Evolutionary conservation across 2,113 vertebrate species (phyloP).

Genomic region (Progne subis): DNA sequence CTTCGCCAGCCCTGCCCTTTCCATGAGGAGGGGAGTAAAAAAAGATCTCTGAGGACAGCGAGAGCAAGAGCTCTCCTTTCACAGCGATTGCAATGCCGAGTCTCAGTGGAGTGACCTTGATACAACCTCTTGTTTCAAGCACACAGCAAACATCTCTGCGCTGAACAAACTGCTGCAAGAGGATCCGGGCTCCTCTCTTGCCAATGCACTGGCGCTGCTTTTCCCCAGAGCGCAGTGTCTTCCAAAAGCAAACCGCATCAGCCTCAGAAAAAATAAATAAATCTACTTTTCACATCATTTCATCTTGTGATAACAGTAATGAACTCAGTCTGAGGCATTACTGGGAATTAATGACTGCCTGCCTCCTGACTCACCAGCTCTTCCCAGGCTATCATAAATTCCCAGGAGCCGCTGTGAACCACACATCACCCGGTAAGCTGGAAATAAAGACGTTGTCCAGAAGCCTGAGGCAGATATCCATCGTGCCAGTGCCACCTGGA

Average conservation of each 20-base stretch:
- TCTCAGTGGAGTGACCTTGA: slow-evolving; percentile 22
- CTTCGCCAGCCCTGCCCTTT: neutral
- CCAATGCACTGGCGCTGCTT: neutral
- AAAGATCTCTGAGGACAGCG: neutral
- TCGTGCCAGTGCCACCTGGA: neutral
- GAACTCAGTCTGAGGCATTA: slow-evolving; percentile 35
- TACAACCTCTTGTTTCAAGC: slow-evolving; percentile 24
- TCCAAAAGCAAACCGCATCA: slow-evolving; percentile 20
- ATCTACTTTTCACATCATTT: slow-evolving; percentile 42
- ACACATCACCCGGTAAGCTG: neutral
- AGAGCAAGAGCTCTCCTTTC: slow-evolving; percentile 7
- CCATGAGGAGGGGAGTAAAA: neutral
- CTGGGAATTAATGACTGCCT: slow-evolving; percentile 59
- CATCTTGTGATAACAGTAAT: slow-evolving; percentile 48
- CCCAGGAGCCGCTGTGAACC: neutral
- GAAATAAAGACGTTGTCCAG: neutral
- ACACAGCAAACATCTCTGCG: neutral
- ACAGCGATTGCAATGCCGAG: neutral
- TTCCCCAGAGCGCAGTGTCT: neutral
- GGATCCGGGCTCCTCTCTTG: neutral
- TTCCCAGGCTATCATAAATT: slow-evolving; percentile 24
- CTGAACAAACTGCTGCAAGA: slow-evolving; percentile 18
- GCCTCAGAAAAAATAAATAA: slow-evolving; percentile 34
- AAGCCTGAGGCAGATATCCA: neutral
- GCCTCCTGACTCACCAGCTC: slow-evolving; percentile 29